Conservation (phyloP, 64 coral and sea anemone species). For the Dendrophyllia cribrosa region DNA sequence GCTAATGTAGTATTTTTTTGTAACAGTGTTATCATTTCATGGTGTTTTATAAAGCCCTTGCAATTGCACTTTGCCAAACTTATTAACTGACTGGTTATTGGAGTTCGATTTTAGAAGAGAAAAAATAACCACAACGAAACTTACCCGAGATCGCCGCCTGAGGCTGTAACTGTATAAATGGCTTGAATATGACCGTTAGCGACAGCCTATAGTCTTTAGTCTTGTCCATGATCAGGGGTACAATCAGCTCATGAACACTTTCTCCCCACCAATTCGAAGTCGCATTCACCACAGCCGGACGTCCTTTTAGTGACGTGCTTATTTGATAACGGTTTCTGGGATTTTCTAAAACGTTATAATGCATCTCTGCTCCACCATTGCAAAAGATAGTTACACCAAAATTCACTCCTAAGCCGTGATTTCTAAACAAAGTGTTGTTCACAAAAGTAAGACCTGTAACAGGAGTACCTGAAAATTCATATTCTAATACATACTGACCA, state of each 20-base stretch:
- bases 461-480: neutral
- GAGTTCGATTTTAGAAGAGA: neutral
- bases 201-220: conserved; percentile 47
- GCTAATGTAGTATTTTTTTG: too few species aligned
- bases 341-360: conserved; percentile 68
- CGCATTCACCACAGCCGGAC: conserved; percentile 45
- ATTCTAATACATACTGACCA: conserved; percentile 56
- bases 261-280: conserved; percentile 75
- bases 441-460: conserved; percentile 26
- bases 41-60: too few species aligned
- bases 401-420: conserved; percentile 32
- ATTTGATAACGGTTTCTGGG: conserved; percentile 80
- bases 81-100: too few species aligned
- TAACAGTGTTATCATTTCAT: too few species aligned
- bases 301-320: conserved; percentile 28
- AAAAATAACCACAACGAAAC: neutral
- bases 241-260: neutral
- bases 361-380: conserved; percentile 67
- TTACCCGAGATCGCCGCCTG: conserved; percentile 58
- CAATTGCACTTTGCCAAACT: too few species aligned
- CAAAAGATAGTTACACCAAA: conserved; percentile 71
- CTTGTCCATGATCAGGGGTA: conserved; percentile 25
- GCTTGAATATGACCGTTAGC: conserved; percentile 42
- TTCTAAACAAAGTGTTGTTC: conserved; percentile 68
- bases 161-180: conserved; percentile 60